Evolutionary conservation across 35 echinoderm and acorn worm genomes (phyloP).

Genomic region (Patiria miniata): DNA sequence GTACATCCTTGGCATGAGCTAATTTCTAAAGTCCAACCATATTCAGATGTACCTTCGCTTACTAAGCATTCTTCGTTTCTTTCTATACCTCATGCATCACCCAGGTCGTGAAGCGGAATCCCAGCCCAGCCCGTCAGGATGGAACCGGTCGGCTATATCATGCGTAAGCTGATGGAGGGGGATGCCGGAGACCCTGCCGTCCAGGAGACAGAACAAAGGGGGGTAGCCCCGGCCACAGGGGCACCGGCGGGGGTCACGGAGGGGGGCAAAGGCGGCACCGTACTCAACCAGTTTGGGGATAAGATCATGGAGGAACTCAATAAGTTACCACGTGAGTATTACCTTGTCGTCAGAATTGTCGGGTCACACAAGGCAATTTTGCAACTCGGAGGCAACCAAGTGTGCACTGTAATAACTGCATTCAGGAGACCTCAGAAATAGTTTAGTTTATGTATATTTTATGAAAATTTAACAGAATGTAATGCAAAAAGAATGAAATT

Average conservation of each 20-base stretch:
- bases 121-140: background rate
- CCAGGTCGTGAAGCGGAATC: too few species aligned
- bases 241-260: constrained; percentile 26
- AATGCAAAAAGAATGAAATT: too few species aligned
- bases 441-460: too few species aligned
- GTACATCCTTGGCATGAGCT: too few species aligned
- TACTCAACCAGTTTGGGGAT: constrained; percentile 30
- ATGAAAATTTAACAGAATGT: too few species aligned
- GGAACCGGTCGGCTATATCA: background rate
- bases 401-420: background rate
- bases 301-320: constrained; percentile 47
- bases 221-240: background rate
- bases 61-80: too few species aligned
- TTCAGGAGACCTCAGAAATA: background rate
- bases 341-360: background rate
- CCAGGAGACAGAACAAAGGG: constrained; percentile 11
- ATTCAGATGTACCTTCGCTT: too few species aligned
- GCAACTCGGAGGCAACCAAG: background rate
- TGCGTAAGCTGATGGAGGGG: constrained; percentile 42
- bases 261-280: constrained; percentile 24
- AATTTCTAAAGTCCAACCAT: too few species aligned
- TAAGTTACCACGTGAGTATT: constrained; percentile 63
- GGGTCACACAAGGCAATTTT: background rate
- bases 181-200: constrained; percentile 31
- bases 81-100: too few species aligned